Percentiles rank a stretch among this genome's conserved stretches.
Evolutionary conservation across 2,888 invertebrate genomes (phyloP).

Genomic region (Pseudoips prasinana): DNA sequence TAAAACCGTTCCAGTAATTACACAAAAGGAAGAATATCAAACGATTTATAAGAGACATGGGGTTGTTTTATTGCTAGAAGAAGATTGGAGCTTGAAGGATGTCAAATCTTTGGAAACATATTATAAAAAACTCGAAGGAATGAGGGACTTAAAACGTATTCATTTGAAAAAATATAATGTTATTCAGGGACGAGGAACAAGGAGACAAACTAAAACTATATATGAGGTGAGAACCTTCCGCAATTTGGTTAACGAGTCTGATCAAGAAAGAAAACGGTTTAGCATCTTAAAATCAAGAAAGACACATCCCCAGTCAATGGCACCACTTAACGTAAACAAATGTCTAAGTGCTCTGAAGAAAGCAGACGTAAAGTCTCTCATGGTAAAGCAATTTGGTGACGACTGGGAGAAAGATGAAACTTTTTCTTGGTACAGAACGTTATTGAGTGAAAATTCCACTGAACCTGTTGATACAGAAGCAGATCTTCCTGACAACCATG

Average conservation of each 20-base stretch:
- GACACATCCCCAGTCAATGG: conserved; percentile 14
- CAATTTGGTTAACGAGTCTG: conserved; percentile 12
- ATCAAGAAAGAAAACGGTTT: conserved; percentile 12
- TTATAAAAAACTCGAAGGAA: conserved; percentile 10
- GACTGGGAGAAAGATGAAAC: conserved; percentile 11
- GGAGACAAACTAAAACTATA: conserved; percentile 12
- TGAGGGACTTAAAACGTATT: conserved; percentile 12
- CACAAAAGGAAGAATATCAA: conserved; percentile 7
- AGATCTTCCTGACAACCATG: conserved; percentile 4
- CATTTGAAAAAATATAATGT: conserved; percentile 10
- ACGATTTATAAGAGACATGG: conserved; percentile 8
- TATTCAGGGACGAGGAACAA: conserved; percentile 12
- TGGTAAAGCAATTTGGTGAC: conserved; percentile 17
- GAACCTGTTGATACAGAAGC: conserved; percentile 6
- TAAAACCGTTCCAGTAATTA: conserved; percentile 4
- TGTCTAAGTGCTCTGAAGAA: conserved; percentile 17
- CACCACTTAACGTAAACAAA: conserved; percentile 12
- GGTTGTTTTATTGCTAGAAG: conserved; percentile 4
- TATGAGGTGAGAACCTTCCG: conserved; percentile 12
- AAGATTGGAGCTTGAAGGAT: conserved; percentile 9
- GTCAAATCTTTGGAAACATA: conserved; percentile 8
- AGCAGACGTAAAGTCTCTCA: conserved; percentile 17
- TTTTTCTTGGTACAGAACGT: conserved; percentile 10
- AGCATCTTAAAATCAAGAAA: conserved; percentile 14
- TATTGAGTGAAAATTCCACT: conserved; percentile 8